These are phyloP conservation scores for Eulemur rubriventer DNA, from an alignment of 2,797 vertebrate species.

Conservation along the genomic window DNA sequence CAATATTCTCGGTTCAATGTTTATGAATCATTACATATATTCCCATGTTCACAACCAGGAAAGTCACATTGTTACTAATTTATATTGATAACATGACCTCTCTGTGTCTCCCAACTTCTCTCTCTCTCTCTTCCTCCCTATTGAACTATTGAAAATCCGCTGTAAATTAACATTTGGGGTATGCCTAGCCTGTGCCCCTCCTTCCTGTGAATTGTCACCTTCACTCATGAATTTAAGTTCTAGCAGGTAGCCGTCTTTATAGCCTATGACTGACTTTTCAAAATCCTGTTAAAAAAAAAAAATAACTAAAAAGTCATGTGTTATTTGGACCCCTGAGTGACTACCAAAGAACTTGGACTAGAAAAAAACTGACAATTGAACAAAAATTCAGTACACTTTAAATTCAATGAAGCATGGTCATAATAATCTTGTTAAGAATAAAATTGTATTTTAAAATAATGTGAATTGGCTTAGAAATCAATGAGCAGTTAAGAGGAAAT, in stretches of 20 bases:
- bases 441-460: conserved; percentile 36
- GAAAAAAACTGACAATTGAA: conserved; percentile 15
- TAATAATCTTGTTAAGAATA: neutral
- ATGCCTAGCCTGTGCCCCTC: neutral
- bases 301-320: neutral
- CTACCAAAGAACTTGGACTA: neutral
- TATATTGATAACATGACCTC: neutral
- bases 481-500: neutral
- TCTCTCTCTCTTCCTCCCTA: neutral
- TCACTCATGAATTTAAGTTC: neutral
- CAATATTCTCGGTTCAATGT: neutral
- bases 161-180: neutral
- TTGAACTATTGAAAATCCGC: neutral
- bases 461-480: neutral
- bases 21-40: neutral
- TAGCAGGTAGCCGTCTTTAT: neutral
- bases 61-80: neutral
- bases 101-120: neutral
- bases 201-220: neutral
- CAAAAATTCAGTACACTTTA: neutral
- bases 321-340: neutral
- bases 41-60: neutral
- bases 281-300: neutral
- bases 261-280: neutral
- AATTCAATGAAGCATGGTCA: neutral